Base-by-base conservation (phyloP, 1,140 invertebrate genomes). In the Trichomalopsis sarcophagae region DNA sequence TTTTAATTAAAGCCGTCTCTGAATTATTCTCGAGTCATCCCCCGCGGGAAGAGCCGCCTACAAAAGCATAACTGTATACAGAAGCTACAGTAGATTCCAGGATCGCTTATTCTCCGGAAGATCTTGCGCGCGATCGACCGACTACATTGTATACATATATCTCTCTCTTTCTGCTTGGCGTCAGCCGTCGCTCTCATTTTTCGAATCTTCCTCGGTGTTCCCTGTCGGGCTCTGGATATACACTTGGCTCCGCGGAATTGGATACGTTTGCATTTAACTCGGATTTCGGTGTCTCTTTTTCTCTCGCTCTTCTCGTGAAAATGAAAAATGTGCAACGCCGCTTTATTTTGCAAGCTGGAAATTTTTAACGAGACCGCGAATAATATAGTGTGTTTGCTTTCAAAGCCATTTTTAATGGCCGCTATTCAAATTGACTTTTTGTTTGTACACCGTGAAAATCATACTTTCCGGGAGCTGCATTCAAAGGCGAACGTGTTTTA, bases 11-110 rank as follows among this genome's bases (percentile, higher is more conserved):
- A 11, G 50, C 76, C 9, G 44, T n/a, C 11, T 27, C 50, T 78
- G 47, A 78, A 55, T 78, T 78, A 78, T 78, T 78, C 50, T 44
- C 74, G 74, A 40, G 74, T 50, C n/a, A 55, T 78, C 21, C 40
- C 17, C 9, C 11, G 27, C 27, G 36, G 33, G 73, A 75, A 21
- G 36, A 75, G 30, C 73, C 7, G 6, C 9, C 13, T 4, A 62
- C 14, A 17, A 21, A n/a, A 62, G 55, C n/a, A 21, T 62, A 62
- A 62, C 55, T 62, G 4, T 21, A 17, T 62, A n/a, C 21, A 62
- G 55, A 17, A 55, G 50, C 50, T 21, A 17, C 5, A 21, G 55
- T 62, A 62, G 55, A 17, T n/a, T 21, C 6, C 6, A 6, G 21
- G 17, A 62, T 62, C 55, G 55, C 17, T 21, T 62, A 21, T 62